Evolutionary conservation across 2,113 vertebrate species (phyloP), one percentile per base, ranked within the genome.

Genomic region (Equus quagga): DNA sequence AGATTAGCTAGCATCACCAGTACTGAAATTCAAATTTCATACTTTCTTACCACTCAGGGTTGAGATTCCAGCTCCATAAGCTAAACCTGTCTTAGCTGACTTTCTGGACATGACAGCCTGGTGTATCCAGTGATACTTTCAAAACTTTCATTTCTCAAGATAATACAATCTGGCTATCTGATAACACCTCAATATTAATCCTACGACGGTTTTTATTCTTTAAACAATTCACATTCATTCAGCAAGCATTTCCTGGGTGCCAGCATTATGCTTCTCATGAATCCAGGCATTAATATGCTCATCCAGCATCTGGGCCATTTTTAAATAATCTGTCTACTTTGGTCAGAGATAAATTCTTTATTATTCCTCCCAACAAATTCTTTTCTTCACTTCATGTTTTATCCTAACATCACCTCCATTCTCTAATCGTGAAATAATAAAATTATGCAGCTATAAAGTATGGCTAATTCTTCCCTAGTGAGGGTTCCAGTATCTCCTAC

Each of bases 211-310:
- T 69, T 95, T 94, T 93, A 72, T 54, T 87, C 26, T 69, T 76
- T 86, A 83, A 95, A 58, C 3, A 95, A 31, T 58, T 91, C 10
- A 56, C 13, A 64, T 85, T 94, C 33, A 51, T 91, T 94, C 33
- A 81, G 3, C 18, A 86, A 87, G 21, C 18, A 51, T 93, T 90
- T 88, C 19, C 51, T 96, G 4, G 58, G 89, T 72, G 44, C 15
- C 41, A 33, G 12, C 15, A 62, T 23, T 28, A 69, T 36, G 14
- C 8, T 12, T 93, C 1, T 31, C 12, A 14, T 51, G 36, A 19
- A 14, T 79, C 17, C 87, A 92, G 11, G 8, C 19, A 36, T 67
- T n/a, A 28, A 72, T 79, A 17, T n/a, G 33, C 2, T 94, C 15
- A 28, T 0, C 2, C 49, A 84, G 1, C 18, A 64, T 54, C 11